Conservation (phyloP, 2,888 invertebrate genomes). For the Tolmerus cingulatus region DNA sequence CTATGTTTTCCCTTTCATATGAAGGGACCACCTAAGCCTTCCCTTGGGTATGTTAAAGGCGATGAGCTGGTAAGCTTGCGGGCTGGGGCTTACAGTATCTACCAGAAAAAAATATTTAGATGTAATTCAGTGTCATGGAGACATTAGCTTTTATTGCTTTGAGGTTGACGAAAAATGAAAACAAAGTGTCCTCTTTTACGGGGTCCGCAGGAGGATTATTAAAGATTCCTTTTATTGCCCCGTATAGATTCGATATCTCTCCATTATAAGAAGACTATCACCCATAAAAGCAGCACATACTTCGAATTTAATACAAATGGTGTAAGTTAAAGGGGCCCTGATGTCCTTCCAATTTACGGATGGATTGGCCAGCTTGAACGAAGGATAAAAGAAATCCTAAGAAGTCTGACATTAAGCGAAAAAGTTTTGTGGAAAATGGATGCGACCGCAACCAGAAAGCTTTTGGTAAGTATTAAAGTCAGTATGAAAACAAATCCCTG, state of each 20-base stretch:
- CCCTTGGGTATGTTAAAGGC: slow-evolving; percentile 28
- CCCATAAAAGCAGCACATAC: not conserved
- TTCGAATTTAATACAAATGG: not conserved
- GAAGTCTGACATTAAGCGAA: not conserved
- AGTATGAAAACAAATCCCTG: not conserved
- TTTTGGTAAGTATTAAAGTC: not conserved
- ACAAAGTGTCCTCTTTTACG: slow-evolving; percentile 36
- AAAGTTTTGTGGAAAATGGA: not conserved
- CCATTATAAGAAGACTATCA: slow-evolving; percentile 17
- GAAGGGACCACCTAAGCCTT: not conserved
- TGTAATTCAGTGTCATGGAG: slow-evolving; percentile 33
- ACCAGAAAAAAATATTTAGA: slow-evolving; percentile 30
- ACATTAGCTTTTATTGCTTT: slow-evolving; percentile 40
- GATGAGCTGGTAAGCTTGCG: not conserved
- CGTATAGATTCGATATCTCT: slow-evolving; percentile 27
- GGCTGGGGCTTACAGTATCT: not conserved
- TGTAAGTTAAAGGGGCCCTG: not conserved
- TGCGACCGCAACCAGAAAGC: not conserved
- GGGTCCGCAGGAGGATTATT: slow-evolving; percentile 28
- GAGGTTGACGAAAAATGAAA: slow-evolving; percentile 40
- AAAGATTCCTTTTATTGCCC: slow-evolving; percentile 35
- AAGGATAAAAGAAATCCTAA: not conserved
- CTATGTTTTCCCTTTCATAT: not conserved
- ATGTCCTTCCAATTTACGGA: not conserved
- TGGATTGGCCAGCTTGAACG: not conserved